Base-by-base conservation (phyloP, 2,888 invertebrate species). In the Cenopis cana region DNA sequence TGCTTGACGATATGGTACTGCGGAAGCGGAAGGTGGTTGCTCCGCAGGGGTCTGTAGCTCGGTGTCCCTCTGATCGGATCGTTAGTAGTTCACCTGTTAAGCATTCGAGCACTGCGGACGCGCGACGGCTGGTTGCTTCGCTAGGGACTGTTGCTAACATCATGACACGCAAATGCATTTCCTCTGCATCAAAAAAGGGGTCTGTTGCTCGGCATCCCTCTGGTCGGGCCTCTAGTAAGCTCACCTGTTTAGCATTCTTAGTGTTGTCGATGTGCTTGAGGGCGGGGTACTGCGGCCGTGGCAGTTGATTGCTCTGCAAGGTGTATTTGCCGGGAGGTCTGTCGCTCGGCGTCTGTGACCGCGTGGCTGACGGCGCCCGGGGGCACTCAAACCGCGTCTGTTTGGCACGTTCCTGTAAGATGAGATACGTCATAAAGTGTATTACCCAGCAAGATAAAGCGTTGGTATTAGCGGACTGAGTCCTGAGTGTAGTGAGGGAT, bases 221-320 rank as follows among this genome's bases (percentile, higher is more conserved):
- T 6, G 46, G 46, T 8, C 9, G 33, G 33, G 33, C 6, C 33
- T 33, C 6, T 33, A 33, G 8, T 33, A 3, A 33, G 69, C 76
- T 73, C 69, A 93, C 93, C 88, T 95, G 95, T 84, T 97, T 97
- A 62, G 96, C 96, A 60, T 94, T 94, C 89, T 97, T 97, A 8
- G 95, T 93, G 88, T 94, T 96, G 77, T 92, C 93, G 41, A 92
- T 89, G 74, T 93, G 89, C 83, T 94, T 95, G 75, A 94, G 94
- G 50, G 91, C 81, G 11, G 94, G 93, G 80, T 95, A 96, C 87
- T 97, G 97, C 0, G 97, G 97, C 73, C 95, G 91, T 0, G 97
- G 97, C 76, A 97, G 89, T 81, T 96, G 96, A 69, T 95, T 96
- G 38, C 96, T 95, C 85, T 95, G 96, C 91, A 93, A 85, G 78